Conservation (phyloP, 1,140 invertebrate species). For the Lycorma delicatula region DNA sequence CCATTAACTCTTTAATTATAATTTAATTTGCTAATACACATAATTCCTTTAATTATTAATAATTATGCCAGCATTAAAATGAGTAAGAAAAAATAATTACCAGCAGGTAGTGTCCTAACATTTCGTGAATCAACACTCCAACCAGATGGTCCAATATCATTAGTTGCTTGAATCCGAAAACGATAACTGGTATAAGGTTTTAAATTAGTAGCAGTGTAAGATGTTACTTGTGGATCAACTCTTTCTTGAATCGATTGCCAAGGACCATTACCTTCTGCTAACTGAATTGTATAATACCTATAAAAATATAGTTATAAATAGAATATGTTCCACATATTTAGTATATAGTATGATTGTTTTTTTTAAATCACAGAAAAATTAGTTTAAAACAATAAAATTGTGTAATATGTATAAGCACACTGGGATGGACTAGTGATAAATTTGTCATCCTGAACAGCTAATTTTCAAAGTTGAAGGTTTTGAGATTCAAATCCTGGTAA, state of each 20-base stretch:
- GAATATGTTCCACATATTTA: too few species aligned
- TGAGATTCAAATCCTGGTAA: too few species aligned
- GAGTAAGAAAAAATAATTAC: too few species aligned
- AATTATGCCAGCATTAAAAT: background rate
- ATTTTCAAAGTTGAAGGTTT: too few species aligned
- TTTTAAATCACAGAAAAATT: too few species aligned
- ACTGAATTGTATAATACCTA: constrained; percentile 86
- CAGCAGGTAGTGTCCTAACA: constrained; percentile 78
- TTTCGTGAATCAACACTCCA: constrained; percentile 85
- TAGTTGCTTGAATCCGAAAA: constrained; percentile 90
- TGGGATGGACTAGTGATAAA: too few species aligned
- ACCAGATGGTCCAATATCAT: constrained; percentile 88
- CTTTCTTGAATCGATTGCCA: constrained; percentile 75
- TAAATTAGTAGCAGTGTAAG: constrained; percentile 72
- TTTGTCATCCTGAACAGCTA: too few species aligned
- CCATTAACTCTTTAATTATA: background rate
- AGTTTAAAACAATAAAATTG: too few species aligned
- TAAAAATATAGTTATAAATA: too few species aligned
- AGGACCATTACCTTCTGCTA: constrained; percentile 68
- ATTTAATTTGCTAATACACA: background rate
- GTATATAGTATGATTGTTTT: too few species aligned
- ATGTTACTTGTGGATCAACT: constrained; percentile 72
- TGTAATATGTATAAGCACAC: too few species aligned
- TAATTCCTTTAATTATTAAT: background rate
- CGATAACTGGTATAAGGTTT: constrained; percentile 87